Evolutionary conservation across 2,888 invertebrate genomes (phyloP).

Genomic region (Apamea anceps): DNA sequence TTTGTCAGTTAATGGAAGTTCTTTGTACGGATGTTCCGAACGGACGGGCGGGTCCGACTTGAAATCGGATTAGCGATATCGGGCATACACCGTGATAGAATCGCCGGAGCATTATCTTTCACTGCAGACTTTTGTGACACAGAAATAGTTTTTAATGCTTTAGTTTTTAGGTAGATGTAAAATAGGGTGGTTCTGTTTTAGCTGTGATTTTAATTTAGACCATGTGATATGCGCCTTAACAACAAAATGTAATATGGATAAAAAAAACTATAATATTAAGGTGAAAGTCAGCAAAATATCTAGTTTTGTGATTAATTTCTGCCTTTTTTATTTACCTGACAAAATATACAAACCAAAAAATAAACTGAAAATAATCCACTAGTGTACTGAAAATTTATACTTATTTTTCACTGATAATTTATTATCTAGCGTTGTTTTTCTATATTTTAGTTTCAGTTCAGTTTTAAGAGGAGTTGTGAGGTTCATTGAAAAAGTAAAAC

Average conservation of each 20-base stretch:
- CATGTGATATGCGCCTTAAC: background rate
- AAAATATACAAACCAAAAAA: background rate
- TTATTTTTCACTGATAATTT: background rate
- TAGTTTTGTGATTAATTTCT: background rate
- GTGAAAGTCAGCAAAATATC: background rate
- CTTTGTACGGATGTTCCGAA: conserved; percentile 88
- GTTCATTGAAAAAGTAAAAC: no score
- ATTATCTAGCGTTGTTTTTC: background rate
- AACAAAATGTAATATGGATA: background rate
- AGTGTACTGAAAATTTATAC: background rate
- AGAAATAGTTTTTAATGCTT: conserved; percentile 60
- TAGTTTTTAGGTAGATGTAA: conserved; percentile 35
- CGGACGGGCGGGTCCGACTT: conserved; percentile 82
- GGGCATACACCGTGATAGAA: conserved; percentile 84
- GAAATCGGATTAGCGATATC: conserved; percentile 87
- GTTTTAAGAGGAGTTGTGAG: no score
- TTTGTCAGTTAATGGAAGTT: conserved; percentile 89
- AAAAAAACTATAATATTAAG: background rate
- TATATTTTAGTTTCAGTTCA: background rate
- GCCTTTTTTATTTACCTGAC: background rate
- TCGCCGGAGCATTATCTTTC: conserved; percentile 79
- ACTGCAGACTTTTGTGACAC: conserved; percentile 70
- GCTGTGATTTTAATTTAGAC: background rate
- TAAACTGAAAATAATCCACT: no score
- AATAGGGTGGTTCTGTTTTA: conserved; percentile 18